These are phyloP conservation scores for Oegoconia quadripuncta DNA, from an alignment of 2,888 invertebrate genomes.

Conservation along the genomic window DNA sequence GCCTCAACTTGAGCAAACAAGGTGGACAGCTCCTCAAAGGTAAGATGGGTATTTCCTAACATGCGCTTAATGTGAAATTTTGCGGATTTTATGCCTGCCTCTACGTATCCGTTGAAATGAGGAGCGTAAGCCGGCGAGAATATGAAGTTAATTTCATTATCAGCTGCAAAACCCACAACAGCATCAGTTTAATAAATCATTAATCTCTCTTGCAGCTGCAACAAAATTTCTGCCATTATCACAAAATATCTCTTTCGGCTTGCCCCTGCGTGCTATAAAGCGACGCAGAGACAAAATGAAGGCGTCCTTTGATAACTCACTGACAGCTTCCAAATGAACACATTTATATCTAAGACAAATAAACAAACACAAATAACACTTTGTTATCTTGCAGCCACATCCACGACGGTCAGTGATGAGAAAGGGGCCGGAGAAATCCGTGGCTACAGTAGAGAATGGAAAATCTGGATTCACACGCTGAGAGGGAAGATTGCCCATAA, in stretches of 20 bases:
- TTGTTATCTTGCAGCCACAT: slow-evolving; percentile 10
- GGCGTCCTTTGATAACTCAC: slow-evolving; percentile 15
- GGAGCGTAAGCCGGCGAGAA: slow-evolving; percentile 19
- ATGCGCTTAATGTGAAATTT: slow-evolving; percentile 14
- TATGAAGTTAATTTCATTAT: slow-evolving; percentile 14
- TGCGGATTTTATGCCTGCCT: slow-evolving; percentile 17
- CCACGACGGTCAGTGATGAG: slow-evolving; percentile 10
- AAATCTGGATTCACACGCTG: slow-evolving; percentile 16
- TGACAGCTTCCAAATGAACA: slow-evolving; percentile 18
- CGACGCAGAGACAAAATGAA: slow-evolving; percentile 12
- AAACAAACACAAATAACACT: slow-evolving; percentile 17
- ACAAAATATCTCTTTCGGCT: slow-evolving; percentile 16
- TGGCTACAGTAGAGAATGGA: slow-evolving; percentile 11
- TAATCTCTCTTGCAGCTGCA: slow-evolving; percentile 12
- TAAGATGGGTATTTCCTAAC: slow-evolving; percentile 19
- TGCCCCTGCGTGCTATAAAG: slow-evolving; percentile 15
- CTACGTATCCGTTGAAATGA: slow-evolving; percentile 16
- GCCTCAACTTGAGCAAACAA: slow-evolving; percentile 16
- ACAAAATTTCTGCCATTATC: slow-evolving; percentile 16
- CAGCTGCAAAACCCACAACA: no score
- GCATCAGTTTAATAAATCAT: no score
- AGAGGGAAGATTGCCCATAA: slow-evolving; percentile 24
- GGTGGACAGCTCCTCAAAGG: slow-evolving; percentile 18
- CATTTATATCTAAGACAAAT: slow-evolving; percentile 20
- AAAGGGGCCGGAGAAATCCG: slow-evolving; percentile 22